Evolutionary conservation across 2,797 vertebrate genomes (phyloP).

Genomic region (Poecilia picta): DNA sequence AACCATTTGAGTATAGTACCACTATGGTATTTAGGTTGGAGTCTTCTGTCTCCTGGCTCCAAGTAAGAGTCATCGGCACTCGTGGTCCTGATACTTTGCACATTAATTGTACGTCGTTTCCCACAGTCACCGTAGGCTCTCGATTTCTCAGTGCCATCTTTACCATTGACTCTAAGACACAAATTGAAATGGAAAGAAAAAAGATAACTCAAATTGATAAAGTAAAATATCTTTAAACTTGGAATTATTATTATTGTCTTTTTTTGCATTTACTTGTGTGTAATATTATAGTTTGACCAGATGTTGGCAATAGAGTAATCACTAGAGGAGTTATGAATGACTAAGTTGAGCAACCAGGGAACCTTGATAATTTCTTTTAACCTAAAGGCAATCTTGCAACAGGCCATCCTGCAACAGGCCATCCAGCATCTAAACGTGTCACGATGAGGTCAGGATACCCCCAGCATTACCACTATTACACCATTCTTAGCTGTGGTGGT

Average conservation of each 20-base stretch:
- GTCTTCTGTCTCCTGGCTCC: slow-evolving; percentile 61
- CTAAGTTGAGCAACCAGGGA: not conserved
- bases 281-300: not conserved
- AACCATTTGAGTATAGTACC: slow-evolving; percentile 57
- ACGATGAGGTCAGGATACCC: not conserved
- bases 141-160: slow-evolving; percentile 62
- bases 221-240: not conserved
- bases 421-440: not conserved
- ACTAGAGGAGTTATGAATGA: not conserved
- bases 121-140: not conserved
- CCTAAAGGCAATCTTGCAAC: not conserved
- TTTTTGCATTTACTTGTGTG: not conserved
- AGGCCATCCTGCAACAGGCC: not conserved
- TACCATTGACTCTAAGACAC: slow-evolving; percentile 61
- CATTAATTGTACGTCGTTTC: slow-evolving; percentile 57
- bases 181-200: not conserved
- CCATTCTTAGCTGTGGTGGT: not conserved
- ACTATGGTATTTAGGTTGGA: slow-evolving; percentile 59
- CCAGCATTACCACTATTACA: not conserved
- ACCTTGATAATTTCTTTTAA: not conserved
- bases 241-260: too few relatives aligned
- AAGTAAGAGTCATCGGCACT: slow-evolving; percentile 66
- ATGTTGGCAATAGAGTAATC: not conserved
- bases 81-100: slow-evolving; percentile 63
- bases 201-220: not conserved